Evolutionary conservation across 1,140 invertebrate genomes (phyloP), one percentile per base, ranked within the genome.

Genomic region (Lucilia cuprina): DNA sequence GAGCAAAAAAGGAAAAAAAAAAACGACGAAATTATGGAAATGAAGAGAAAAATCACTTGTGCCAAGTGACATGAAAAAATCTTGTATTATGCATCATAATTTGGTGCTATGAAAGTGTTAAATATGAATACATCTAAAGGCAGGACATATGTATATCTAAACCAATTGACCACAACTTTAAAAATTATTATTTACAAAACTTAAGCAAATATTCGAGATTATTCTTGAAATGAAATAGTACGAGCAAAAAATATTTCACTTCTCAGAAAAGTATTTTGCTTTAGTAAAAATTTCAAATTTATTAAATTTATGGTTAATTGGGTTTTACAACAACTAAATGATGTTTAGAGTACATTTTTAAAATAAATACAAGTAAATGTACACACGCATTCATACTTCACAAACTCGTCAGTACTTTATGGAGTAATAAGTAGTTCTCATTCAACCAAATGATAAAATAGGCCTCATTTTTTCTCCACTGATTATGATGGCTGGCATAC

Each of bases 11-110:
- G 4, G 50, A 17, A 55, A 12, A 2, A 65, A 19, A 19, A 65
- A 65, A 65, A 65, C 5, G 17, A 65, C 17, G 17, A 19, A 41
- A 41, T 41, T 41, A 41, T 41, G 21, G 19, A 70, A 21, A 70
- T 41, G 21, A 5, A 70, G 9, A 70, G n/a, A 70, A 70, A 21
- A 70, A 70, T 70, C 65, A 70, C 65, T 70, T 70, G 65, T 70
- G 65, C 65, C 65, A 70, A 70, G 65, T 70, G 65, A 70, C 65
- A 70, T 70, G 65, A 70, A 70, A 70, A 70, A 70, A 25, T 70
- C 65, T 21, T 70, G 65, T 25, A 70, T 25, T 25, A 70, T 25
- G 65, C n/a, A 70, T 70, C 65, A 70, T 21, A 70, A 70, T 70
- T 55, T 55, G 12, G 4, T 55, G 50, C 41, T 41, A 10, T 41